Evolutionary conservation across 2,797 vertebrate species (phyloP).

Genomic region (Pipistrellus nathusii): DNA sequence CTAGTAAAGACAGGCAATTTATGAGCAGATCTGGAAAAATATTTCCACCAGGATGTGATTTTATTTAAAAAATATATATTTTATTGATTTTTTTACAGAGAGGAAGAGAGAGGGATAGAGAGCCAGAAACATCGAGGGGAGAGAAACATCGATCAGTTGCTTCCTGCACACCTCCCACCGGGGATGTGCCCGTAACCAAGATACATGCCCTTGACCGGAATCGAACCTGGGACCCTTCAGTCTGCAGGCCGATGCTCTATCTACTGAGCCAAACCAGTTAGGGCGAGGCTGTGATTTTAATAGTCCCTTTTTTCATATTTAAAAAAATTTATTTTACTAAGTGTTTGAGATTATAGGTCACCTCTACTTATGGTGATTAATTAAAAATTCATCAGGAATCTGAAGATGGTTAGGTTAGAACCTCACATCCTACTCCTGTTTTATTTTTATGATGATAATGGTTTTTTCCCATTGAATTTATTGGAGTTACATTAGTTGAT

Average conservation of each 20-base stretch:
- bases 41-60: background rate
- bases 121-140: too few species aligned
- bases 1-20: background rate
- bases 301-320: background rate
- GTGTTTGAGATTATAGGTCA: background rate
- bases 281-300: background rate
- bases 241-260: too few species aligned
- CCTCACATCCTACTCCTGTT: background rate
- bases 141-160: too few species aligned
- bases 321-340: background rate
- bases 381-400: background rate
- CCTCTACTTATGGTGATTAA: background rate
- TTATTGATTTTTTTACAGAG: too few species aligned
- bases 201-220: too few species aligned
- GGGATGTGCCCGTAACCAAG: too few species aligned
- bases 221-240: too few species aligned
- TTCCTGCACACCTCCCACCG: too few species aligned
- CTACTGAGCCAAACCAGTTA: too few species aligned
- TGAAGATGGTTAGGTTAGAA: constrained; percentile 4
- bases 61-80: too few species aligned
- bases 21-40: background rate
- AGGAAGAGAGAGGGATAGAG: too few species aligned
- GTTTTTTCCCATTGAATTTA: background rate
- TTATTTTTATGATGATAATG: background rate
- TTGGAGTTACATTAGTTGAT: background rate